Conservation (phyloP, 2,113 vertebrate genomes). For the Collichthys lucidus region DNA sequence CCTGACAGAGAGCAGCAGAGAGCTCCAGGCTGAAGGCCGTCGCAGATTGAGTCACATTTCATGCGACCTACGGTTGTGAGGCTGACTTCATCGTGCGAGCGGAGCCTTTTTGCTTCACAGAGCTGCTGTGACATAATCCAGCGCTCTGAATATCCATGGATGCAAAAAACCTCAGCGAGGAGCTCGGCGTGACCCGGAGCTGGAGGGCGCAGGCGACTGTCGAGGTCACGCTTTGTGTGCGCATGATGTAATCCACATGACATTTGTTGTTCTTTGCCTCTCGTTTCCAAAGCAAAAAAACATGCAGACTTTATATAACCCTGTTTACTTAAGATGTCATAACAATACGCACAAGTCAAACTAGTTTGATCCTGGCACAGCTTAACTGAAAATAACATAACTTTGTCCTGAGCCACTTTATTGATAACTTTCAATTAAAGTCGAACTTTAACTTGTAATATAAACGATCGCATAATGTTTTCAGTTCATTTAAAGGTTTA, state of each 20-base stretch:
- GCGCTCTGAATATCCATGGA: constrained; percentile 12
- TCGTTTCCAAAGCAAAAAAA: neutral
- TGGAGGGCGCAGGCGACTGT: constrained; percentile 24
- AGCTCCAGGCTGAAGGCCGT: constrained; percentile 6
- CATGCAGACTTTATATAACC: neutral
- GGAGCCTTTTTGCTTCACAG: neutral
- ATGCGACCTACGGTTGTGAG: constrained; percentile 12
- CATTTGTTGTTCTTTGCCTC: constrained; percentile 22
- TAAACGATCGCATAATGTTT: too few relatives aligned
- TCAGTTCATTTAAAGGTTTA: too few relatives aligned
- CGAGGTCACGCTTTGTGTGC: constrained; percentile 32
- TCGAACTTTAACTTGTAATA: too few relatives aligned
- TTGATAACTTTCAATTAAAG: too few relatives aligned
- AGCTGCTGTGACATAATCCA: constrained; percentile 37
- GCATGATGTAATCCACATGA: constrained; percentile 30
- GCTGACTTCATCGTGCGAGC: constrained; percentile 7
- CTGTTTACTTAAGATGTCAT: neutral
- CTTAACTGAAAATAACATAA: too few relatives aligned
- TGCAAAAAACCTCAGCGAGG: constrained; percentile 3
- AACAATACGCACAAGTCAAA: too few relatives aligned
- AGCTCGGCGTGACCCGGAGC: constrained; percentile 52
- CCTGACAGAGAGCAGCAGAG: neutral
- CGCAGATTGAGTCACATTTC: constrained; percentile 16
- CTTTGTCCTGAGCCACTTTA: too few relatives aligned
- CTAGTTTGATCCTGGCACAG: too few relatives aligned